phyloP scores from a whole-genome alignment of 1,140 invertebrate genomes.

The Manduca sexta region DNA sequence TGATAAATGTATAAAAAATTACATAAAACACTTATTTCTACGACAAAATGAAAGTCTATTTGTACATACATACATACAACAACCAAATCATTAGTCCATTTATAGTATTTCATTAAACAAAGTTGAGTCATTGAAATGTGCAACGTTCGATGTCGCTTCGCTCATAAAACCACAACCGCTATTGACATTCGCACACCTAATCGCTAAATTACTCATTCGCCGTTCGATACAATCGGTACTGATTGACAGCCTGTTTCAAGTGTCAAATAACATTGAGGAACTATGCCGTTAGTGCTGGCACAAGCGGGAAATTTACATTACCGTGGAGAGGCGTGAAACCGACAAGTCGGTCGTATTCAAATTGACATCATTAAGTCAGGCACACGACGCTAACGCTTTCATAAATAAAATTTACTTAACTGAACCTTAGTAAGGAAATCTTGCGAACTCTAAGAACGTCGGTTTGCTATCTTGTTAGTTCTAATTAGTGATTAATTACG shows the following conservation, averaged over 20 bases:
- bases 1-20: too few species aligned
- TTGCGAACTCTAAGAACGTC: too few species aligned
- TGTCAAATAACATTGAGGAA: conserved; percentile 41
- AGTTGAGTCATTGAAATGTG: too few species aligned
- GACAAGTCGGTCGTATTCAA: conserved; percentile 38
- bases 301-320: conserved; percentile 39
- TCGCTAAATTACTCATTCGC: conserved; percentile 17
- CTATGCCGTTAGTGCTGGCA: conserved; percentile 25
- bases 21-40: too few species aligned
- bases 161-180: too few species aligned
- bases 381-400: conserved; percentile 18
- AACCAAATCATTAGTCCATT: too few species aligned
- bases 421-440: too few species aligned
- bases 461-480: background rate
- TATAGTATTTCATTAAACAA: too few species aligned
- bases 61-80: too few species aligned
- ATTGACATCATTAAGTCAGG: conserved; percentile 33
- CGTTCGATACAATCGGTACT: conserved; percentile 19
- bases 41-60: too few species aligned
- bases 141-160: too few species aligned
- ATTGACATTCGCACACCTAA: background rate
- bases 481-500: conserved; percentile 15
- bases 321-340: conserved; percentile 23
- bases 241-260: conserved; percentile 38
- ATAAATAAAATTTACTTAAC: conserved; percentile 16